Base-by-base conservation (phyloP, 2,797 vertebrate species). In the Enteromius trimaculatus region DNA sequence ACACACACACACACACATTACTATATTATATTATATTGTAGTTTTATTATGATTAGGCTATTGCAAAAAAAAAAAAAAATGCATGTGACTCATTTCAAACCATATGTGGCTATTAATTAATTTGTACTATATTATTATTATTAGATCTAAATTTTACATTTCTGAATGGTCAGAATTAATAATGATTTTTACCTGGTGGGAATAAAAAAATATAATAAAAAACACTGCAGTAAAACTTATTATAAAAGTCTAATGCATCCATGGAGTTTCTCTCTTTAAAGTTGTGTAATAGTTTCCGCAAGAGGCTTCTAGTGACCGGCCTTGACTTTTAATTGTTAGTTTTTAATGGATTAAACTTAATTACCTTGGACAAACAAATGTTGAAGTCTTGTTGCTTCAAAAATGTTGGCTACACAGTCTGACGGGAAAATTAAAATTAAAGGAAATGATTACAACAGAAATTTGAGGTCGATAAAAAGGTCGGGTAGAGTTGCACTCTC, bases 251-350 rank as follows among this genome's bases (percentile, higher is more conserved):
- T 58, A 37, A 17, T 8, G 51, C 11, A 58, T 42, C 7, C 19
- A n/a, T 2, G n/a, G 11, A 8, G 34, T 39, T 55, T 76, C 31
- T 39, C 19, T 58, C 19, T 34, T 58, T 23, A 60, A 60, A 76
- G 29, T 34, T 21, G 55, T 75, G n/a, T 37, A 53, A 53, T 39
- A 60, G 3, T 26, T 26, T 34, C 34, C 10, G 3, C 29, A 21
- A 31, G 3, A 65, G 29, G 16, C 14, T 65, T 26, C 60, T 31
- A 9, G 4, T 66, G 66, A 49, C 60, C 26, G 78, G 53, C 17
- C 47, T 42, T 80, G 47, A 78, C 65, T 80, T 83, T 82, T 78
- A 72, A 58, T 71, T 58, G 44, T 79, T 83, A 79, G 53, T 60
- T 72, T 77, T 79, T 53, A 66, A 72, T 81, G n/a, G 39, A 58